Percentiles rank a stretch among this genome's conserved stretches.
phyloP scores from a whole-genome alignment of 2,113 vertebrate species.

The Terrapene triunguis region DNA sequence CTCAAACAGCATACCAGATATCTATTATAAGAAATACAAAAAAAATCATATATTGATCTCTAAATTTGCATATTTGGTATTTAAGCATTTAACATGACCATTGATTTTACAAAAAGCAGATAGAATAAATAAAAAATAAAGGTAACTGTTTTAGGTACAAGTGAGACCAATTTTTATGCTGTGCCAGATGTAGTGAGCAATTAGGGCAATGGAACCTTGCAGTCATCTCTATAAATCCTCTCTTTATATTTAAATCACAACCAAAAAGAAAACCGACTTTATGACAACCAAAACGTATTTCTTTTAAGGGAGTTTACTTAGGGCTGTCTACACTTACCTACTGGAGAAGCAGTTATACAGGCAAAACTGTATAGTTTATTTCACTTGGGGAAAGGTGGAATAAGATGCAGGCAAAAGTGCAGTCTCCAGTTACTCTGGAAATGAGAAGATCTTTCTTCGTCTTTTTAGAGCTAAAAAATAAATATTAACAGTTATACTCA shows the following conservation, averaged over 20 bases:
- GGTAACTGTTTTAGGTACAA: constrained; percentile 48
- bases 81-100: constrained; percentile 51
- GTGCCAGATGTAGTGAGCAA: constrained; percentile 58
- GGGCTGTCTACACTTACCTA: neutral
- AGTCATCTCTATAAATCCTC: constrained; percentile 61
- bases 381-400: neutral
- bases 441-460: neutral
- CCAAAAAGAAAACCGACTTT: constrained; percentile 54
- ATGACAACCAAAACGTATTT: constrained; percentile 41
- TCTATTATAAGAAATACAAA: neutral
- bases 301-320: constrained; percentile 34
- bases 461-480: neutral
- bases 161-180: constrained; percentile 57
- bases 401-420: neutral
- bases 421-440: neutral
- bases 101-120: constrained; percentile 67
- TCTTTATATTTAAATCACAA: constrained; percentile 55
- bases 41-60: neutral
- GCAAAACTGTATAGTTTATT: neutral
- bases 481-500: rapidly evolving
- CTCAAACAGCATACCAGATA: neutral
- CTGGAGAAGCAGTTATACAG: neutral
- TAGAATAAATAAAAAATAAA: constrained; percentile 42
- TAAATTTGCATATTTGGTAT: constrained; percentile 25
- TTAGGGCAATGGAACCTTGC: constrained; percentile 49